Percentiles rank a stretch among this genome's conserved stretches.
phyloP scores from a whole-genome alignment of 2,888 invertebrate genomes.

The Nomada fucata region DNA sequence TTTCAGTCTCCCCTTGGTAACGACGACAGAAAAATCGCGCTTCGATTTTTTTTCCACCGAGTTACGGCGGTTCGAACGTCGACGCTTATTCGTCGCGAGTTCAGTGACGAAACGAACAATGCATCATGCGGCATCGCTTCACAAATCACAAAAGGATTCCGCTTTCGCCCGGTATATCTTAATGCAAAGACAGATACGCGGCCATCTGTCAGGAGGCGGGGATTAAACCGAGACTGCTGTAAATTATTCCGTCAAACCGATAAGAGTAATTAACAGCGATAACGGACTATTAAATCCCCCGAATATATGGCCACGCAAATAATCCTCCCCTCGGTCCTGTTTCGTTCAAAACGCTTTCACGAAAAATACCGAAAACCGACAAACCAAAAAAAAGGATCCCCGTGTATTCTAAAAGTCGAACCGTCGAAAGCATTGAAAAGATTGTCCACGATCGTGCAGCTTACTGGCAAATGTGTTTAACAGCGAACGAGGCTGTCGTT shows the following conservation, averaged over 20 bases:
- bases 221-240: slow-evolving; percentile 43
- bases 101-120: no score
- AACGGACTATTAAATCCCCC: slow-evolving; percentile 28
- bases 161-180: slow-evolving; percentile 13
- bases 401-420: no score
- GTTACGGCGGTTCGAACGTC: no score
- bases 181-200: slow-evolving; percentile 12
- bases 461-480: neutral
- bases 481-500: neutral
- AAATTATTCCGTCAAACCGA: slow-evolving; percentile 51
- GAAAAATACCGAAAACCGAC: no score
- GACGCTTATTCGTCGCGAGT: no score
- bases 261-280: slow-evolving; percentile 44
- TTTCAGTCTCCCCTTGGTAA: no score
- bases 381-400: neutral
- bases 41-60: no score
- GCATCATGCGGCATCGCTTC: neutral
- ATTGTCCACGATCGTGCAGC: neutral
- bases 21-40: no score
- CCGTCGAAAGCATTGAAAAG: no score
- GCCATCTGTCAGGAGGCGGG: slow-evolving; percentile 9
- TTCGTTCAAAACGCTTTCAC: neutral
- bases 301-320: neutral
- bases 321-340: neutral
- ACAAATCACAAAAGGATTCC: slow-evolving; percentile 38